A percentile compares a stretch with the other conserved stretches of the same genome.
These are phyloP conservation scores for Aplidium turbinatum DNA, from an alignment of 23 tunicate species.

Conservation along the genomic window DNA sequence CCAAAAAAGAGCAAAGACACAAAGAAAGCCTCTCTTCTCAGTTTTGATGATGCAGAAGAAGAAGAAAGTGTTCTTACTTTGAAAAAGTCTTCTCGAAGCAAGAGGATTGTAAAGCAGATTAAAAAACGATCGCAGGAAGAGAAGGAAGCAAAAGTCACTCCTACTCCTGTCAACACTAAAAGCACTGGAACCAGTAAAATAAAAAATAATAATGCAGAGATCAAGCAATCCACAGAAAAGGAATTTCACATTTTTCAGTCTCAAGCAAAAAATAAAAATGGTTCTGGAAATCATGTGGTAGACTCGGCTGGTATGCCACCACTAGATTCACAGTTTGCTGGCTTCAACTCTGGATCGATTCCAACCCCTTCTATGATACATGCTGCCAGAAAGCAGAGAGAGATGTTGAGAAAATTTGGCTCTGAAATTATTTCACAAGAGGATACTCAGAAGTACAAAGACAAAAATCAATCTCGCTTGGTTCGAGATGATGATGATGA, in stretches of 20 bases:
- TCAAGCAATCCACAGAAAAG: not conserved
- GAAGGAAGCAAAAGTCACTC: slow-evolving; percentile 39
- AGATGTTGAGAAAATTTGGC: slow-evolving; percentile 88
- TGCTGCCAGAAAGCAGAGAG: slow-evolving; percentile 87
- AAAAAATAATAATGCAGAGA: not conserved
- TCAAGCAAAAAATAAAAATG: slow-evolving; percentile 9
- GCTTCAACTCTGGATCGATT: slow-evolving; percentile 58
- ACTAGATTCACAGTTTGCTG: slow-evolving; percentile 1
- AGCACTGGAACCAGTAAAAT: not conserved
- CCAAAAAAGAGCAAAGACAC: slow-evolving; percentile 29
- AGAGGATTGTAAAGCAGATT: slow-evolving; percentile 79
- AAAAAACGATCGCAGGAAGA: slow-evolving; percentile 75
- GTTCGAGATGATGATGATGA: slow-evolving; percentile 76
- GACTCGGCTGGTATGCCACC: not conserved
- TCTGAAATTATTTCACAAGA: slow-evolving; percentile 64
- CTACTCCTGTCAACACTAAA: not conserved
- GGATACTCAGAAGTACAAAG: slow-evolving; percentile 56
- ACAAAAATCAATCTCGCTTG: slow-evolving; percentile 43
- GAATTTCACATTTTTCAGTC: slow-evolving; percentile 45
- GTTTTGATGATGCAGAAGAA: slow-evolving; percentile 83
- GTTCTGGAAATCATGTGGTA: not conserved
- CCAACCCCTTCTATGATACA: slow-evolving; percentile 86
- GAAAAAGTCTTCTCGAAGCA: slow-evolving; percentile 88
- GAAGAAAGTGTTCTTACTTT: slow-evolving; percentile 53
- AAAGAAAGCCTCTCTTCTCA: slow-evolving; percentile 52